phyloP scores from a whole-genome alignment of 2,113 vertebrate genomes.

The Ciconia stormi region DNA sequence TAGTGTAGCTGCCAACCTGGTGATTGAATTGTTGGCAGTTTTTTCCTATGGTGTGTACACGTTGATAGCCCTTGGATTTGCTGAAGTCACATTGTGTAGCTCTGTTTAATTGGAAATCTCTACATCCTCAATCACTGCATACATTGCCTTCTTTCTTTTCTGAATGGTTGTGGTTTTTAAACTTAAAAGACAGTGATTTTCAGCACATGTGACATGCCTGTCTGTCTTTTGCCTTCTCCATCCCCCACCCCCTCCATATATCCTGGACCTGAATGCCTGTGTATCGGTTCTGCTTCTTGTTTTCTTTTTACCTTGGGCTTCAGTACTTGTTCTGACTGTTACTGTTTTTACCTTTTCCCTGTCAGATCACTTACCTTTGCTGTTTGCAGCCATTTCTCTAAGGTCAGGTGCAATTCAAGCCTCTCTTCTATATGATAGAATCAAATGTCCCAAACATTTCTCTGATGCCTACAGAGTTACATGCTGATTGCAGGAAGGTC shows the following conservation, averaged over 20 bases:
- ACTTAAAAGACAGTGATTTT: background rate
- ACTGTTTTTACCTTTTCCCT: background rate
- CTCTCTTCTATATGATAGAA: background rate
- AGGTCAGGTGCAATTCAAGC: background rate
- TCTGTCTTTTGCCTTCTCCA: background rate
- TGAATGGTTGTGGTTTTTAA: background rate
- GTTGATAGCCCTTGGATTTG: background rate
- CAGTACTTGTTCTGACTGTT: background rate
- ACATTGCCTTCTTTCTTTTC: background rate
- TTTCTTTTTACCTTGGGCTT: background rate
- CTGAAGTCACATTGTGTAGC: background rate
- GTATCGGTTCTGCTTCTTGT: background rate
- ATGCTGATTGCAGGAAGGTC: background rate
- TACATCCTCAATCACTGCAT: background rate
- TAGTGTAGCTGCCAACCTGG: background rate
- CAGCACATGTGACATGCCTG: background rate
- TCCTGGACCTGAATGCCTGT: background rate
- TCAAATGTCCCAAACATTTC: background rate
- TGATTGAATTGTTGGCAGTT: conserved; percentile 30
- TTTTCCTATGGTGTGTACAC: background rate
- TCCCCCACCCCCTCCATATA: rapidly evolving
- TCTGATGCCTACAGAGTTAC: background rate
- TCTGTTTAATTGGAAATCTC: conserved; percentile 13
- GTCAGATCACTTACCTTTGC: background rate
- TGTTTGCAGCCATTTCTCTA: background rate